Evolutionary conservation across 2,113 vertebrate species (phyloP).

Genomic region (Pangasianodon hypophthalmus): DNA sequence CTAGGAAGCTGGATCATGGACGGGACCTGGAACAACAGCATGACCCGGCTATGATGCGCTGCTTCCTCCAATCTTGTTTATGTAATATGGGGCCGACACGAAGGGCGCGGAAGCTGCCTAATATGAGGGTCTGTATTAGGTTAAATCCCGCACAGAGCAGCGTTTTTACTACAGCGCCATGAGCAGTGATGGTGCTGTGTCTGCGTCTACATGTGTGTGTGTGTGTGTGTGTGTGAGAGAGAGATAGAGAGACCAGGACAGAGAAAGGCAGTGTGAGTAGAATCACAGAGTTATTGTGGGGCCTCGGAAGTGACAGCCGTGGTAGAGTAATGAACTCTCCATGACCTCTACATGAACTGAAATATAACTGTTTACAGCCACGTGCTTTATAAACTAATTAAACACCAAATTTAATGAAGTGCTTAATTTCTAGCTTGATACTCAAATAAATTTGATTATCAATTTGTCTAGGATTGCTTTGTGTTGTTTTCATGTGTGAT

Average conservation of each 20-base stretch:
- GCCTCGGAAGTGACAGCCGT: constrained; percentile 1
- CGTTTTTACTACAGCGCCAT: constrained; percentile 56
- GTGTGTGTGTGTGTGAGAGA: constrained; percentile 51
- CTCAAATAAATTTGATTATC: neutral
- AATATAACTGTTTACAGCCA: neutral
- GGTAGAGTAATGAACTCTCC: neutral
- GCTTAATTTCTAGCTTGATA: neutral
- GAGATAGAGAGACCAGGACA: constrained; percentile 38
- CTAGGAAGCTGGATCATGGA: neutral
- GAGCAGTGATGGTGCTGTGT: constrained; percentile 58
- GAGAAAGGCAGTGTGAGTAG: constrained; percentile 1
- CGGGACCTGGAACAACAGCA: constrained; percentile 19
- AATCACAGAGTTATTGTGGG: constrained; percentile 21
- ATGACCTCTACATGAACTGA: neutral
- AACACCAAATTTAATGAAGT: neutral
- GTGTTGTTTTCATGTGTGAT: no score
- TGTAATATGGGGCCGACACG: constrained; percentile 54
- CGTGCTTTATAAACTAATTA: neutral
- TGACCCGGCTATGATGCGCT: constrained; percentile 36
- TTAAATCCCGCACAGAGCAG: constrained; percentile 70
- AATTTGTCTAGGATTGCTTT: neutral
- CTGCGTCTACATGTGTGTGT: constrained; percentile 47
- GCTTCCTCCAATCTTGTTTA: constrained; percentile 60
- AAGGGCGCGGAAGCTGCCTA: constrained; percentile 62
- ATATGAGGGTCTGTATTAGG: constrained; percentile 61